phyloP scores from a whole-genome alignment of 2,113 vertebrate species.

The Tupaia chinensis region DNA sequence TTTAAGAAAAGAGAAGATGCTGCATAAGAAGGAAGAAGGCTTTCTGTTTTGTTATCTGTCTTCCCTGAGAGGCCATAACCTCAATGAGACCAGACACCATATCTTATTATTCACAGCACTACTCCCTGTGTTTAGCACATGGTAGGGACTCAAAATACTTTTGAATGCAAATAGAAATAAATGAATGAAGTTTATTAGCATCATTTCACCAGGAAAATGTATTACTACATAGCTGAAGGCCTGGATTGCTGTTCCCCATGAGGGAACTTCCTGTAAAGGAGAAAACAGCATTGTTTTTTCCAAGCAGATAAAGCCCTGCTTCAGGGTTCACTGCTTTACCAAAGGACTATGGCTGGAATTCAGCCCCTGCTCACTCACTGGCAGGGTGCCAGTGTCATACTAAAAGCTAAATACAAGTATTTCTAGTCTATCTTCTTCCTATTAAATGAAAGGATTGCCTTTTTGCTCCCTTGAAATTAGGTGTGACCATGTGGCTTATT shows the following conservation, averaged over 20 bases:
- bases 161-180: background rate
- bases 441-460: background rate
- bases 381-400: background rate
- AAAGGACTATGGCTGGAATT: background rate
- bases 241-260: background rate
- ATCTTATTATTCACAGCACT: background rate
- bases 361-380: background rate
- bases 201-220: background rate
- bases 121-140: background rate
- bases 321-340: background rate
- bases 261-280: conserved; percentile 7
- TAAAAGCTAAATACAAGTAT: background rate
- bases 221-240: background rate
- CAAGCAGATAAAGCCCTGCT: background rate
- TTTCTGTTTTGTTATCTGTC: conserved; percentile 28
- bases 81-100: background rate
- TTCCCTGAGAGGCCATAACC: background rate
- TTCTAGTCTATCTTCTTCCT: background rate
- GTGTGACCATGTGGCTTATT: background rate
- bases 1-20: no score
- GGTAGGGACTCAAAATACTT: background rate
- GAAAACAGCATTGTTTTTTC: background rate
- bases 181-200: background rate
- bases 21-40: background rate
- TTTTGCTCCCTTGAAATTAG: background rate